phyloP scores from a whole-genome alignment of 2,113 vertebrate species.

The Crotophaga sulcirostris region DNA sequence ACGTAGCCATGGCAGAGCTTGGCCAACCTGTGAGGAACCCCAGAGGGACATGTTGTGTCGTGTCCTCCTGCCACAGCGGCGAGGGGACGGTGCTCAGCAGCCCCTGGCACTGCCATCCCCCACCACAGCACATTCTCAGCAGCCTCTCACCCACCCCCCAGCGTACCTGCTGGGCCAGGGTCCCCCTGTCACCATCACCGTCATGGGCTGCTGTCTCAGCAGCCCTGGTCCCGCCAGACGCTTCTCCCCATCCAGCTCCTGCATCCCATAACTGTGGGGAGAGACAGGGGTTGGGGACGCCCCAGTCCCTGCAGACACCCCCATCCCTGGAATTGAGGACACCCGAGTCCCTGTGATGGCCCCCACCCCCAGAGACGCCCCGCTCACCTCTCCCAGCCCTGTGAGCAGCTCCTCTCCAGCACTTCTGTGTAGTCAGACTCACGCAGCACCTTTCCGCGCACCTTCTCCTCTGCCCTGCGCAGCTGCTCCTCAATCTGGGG shows the following conservation, averaged over 20 bases:
- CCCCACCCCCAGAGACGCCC: accelerated
- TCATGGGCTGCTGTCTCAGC: background rate
- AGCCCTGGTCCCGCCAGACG: constrained; percentile 34
- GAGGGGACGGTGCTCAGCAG: accelerated
- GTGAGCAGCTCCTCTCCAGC: constrained; percentile 29
- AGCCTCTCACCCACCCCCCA: too few species aligned
- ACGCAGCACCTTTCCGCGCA: constrained; percentile 6
- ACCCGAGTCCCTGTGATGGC: background rate
- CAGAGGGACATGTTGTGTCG: accelerated
- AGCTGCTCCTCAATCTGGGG: constrained; percentile 43
- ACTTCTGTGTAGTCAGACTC: constrained; percentile 27
- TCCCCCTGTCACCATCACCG: constrained; percentile 13
- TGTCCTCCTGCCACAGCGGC: accelerated
- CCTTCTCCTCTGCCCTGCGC: background rate
- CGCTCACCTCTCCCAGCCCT: constrained; percentile 39
- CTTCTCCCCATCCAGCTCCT: constrained; percentile 29
- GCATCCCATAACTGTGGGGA: constrained; percentile 23
- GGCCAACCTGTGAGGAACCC: background rate
- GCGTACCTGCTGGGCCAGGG: constrained; percentile 20
- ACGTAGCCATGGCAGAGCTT: constrained; percentile 51
- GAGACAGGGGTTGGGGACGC: background rate
- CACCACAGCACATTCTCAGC: accelerated
- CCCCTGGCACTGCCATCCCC: too few species aligned
- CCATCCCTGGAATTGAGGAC: background rate
- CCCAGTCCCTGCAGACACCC: accelerated